A percentile compares a stretch with the other conserved stretches of the same genome.
These are phyloP conservation scores for Marmota flaviventris DNA, from an alignment of 2,113 vertebrate species.

Conservation along the genomic window DNA sequence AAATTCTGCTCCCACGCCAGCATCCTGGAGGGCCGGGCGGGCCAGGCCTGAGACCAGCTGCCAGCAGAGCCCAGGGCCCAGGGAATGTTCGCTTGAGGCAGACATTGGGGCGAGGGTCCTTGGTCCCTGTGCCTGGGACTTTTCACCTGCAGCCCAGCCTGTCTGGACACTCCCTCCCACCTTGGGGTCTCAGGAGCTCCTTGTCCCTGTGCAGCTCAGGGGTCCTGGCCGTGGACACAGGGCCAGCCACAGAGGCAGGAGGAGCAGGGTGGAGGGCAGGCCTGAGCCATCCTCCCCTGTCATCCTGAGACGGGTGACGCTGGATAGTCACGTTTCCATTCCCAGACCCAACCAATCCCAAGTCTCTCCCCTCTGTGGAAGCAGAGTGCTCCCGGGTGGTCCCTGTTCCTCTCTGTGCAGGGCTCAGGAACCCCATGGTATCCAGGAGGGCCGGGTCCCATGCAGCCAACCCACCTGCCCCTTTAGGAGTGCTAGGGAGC, in stretches of 20 bases:
- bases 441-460: neutral
- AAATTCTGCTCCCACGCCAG: slow-evolving; percentile 87
- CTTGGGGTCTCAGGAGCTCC: neutral
- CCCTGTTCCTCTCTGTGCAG: neutral
- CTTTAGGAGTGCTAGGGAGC: neutral
- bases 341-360: neutral
- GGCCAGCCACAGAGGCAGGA: neutral
- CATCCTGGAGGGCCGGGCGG: rapidly evolving
- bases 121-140: rapidly evolving
- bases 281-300: neutral
- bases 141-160: neutral
- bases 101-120: no score
- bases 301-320: rapidly evolving
- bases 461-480: neutral
- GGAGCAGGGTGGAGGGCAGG: no score
- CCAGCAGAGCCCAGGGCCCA: neutral
- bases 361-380: neutral
- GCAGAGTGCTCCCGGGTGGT: no score
- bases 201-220: neutral
- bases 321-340: neutral
- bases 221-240: neutral
- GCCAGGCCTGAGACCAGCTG: no score
- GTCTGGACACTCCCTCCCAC: neutral
- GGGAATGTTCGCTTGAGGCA: neutral
- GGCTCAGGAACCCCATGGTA: rapidly evolving